Percentiles rank a stretch among this genome's conserved stretches.
Conservation (phyloP, 2,888 invertebrate species). For the Ceratothoa steindachneri region DNA sequence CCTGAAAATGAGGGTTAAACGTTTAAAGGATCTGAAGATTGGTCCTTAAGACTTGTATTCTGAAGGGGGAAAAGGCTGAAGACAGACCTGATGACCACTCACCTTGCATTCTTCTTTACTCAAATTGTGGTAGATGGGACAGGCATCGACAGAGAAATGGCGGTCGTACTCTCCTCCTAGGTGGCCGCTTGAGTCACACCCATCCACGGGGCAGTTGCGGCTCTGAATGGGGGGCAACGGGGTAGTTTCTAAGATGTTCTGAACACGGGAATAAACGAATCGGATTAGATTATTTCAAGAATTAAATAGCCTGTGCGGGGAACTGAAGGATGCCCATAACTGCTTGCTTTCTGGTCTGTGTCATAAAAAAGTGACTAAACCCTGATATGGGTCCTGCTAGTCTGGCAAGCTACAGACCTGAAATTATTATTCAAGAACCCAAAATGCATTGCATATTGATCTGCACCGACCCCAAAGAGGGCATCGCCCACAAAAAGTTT, state of each 20-base stretch:
- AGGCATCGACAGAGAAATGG: conserved; percentile 89
- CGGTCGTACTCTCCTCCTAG: conserved; percentile 46
- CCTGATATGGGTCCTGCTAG: neutral
- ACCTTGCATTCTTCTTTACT: conserved; percentile 67
- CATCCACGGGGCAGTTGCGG: conserved; percentile 76
- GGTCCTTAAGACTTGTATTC: neutral
- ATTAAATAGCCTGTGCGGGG: neutral
- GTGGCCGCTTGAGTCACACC: conserved; percentile 73
- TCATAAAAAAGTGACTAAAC: neutral
- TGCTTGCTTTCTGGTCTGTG: neutral
- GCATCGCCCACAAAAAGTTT: too few relatives aligned
- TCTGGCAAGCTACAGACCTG: neutral
- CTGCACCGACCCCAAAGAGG: too few relatives aligned
- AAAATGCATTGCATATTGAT: too few relatives aligned
- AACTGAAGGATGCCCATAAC: neutral
- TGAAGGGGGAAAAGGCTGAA: neutral
- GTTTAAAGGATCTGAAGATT: too few relatives aligned
- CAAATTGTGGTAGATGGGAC: conserved; percentile 85
- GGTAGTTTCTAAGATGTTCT: conserved; percentile 35
- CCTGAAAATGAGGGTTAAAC: too few relatives aligned
- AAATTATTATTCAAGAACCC: too few relatives aligned
- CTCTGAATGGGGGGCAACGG: conserved; percentile 57
- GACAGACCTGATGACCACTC: conserved; percentile 53
- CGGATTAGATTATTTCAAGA: neutral
- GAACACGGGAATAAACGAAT: neutral